Percentiles rank a stretch among this genome's conserved stretches.
Conservation (phyloP, 2,797 vertebrate genomes). For the Pampus argenteus region DNA sequence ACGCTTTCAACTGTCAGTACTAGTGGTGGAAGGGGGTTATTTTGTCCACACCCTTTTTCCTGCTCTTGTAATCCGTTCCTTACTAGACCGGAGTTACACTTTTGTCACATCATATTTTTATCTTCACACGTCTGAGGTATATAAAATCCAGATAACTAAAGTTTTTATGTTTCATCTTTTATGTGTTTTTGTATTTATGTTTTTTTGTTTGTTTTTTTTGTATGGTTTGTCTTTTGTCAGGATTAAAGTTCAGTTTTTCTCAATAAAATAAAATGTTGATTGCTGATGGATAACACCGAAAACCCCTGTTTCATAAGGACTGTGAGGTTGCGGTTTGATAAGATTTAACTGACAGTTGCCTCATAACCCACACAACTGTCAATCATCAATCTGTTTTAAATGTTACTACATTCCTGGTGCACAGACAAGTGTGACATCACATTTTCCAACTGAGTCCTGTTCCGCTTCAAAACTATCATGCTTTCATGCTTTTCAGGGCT, state of each 20-base stretch:
- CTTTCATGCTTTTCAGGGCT: neutral
- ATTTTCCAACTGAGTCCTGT: too few species aligned
- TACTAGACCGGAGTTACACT: neutral
- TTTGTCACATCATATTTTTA: conserved; percentile 9
- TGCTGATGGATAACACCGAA: neutral
- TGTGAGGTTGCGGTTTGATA: neutral
- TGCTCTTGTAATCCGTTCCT: conserved; percentile 15
- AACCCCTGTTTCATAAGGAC: neutral
- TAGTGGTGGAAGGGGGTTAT: neutral
- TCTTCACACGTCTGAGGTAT: neutral
- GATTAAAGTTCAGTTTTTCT: neutral
- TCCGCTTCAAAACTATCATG: too few species aligned
- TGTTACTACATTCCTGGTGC: neutral
- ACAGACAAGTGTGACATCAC: too few species aligned
- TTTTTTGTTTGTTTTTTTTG: neutral
- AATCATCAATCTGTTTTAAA: neutral
- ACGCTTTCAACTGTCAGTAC: conserved; percentile 42
- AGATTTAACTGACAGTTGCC: neutral
- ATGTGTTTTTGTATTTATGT: neutral
- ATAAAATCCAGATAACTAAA: conserved; percentile 13
- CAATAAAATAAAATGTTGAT: neutral
- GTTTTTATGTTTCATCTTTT: conserved; percentile 7
- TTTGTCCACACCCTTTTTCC: conserved; percentile 16
- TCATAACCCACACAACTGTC: neutral
- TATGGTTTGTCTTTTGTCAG: neutral